Evolutionary conservation across 2,113 vertebrate genomes (phyloP), one percentile per base, ranked within the genome.

Genomic region (Motacilla alba): DNA sequence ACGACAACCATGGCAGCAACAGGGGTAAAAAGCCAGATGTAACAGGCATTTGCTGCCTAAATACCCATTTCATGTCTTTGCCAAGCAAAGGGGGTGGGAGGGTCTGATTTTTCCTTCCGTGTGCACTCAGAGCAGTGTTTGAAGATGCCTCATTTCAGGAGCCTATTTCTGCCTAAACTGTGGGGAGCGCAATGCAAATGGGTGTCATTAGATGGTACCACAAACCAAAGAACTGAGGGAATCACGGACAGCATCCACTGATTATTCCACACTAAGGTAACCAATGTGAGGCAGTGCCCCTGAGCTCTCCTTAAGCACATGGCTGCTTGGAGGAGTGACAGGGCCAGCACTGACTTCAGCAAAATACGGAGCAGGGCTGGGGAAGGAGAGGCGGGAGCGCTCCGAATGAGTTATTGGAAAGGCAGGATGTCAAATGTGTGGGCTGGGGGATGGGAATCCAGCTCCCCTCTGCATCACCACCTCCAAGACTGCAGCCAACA

Each of bases 341-440:
- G 64, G 39, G 76, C 85, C 17, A 6, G 69, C 63, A 82, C 33
- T 84, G 86, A 93, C 70, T 93, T 94, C 92, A 91, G 84, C 74
- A 76, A 68, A 74, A 76, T 8, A 56, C 0, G 1, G 74, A 94
- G 63, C 80, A 46, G 47, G 74, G 56, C 68, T 81, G 58, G 52
- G 35, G 19, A 87, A 75, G 92, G 35, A 72, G 41, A 91, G 70
- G 90, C 0, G 2, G 55, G 37, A 89, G 59, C 0, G 5, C 56
- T 75, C 7, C 1, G 11, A 59, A 62, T 41, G 64, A 96, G 72
- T 52, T 90, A 92, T 16, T 85, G 69, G 75, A n/a, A 87, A 70
- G 47, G 68, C 59, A 95, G 73, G 58, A 41, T 55, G 43, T 66
- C 75, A 89, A 35, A 56, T 23, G 15, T 4, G 49, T 11, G 50